A percentile compares a stretch with the other conserved stretches of the same genome.
Conservation (phyloP, 2,113 vertebrate species). For the Sterrhoptilus dennistouni region DNA sequence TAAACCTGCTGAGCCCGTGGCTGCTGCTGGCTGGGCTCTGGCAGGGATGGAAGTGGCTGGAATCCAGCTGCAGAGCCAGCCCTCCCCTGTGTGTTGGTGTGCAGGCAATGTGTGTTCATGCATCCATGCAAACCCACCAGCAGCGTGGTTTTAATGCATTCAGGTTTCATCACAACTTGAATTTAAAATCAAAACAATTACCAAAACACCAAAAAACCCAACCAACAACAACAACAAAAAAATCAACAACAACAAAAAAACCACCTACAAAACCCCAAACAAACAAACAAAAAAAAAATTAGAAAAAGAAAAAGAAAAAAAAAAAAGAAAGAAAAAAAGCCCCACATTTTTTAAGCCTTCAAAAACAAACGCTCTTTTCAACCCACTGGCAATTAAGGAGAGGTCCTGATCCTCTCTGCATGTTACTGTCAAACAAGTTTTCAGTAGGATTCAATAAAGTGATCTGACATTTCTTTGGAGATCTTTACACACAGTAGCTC, state of each 20-base stretch:
- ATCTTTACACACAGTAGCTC: conserved; percentile 76
- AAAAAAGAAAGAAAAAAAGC: neutral
- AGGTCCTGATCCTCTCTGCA: conserved; percentile 71
- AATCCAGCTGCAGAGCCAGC: neutral
- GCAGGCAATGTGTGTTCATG: rapidly evolving
- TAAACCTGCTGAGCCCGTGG: neutral
- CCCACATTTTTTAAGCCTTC: conserved; percentile 2
- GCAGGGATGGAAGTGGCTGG: neutral
- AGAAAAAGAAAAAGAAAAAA: no score
- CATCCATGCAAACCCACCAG: neutral
- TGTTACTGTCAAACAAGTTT: conserved; percentile 81
- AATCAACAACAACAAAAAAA: neutral
- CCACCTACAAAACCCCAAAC: neutral
- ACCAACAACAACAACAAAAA: neutral
- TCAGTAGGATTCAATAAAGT: conserved; percentile 83
- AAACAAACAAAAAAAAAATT: neutral
- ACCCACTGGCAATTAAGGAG: conserved; percentile 51
- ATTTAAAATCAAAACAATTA: neutral
- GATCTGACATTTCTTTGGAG: conserved; percentile 81
- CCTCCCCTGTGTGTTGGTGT: rapidly evolving
- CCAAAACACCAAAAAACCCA: neutral
- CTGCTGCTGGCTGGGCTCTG: neutral
- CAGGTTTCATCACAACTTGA: neutral
- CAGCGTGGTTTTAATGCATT: neutral
- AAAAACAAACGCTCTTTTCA: conserved; percentile 54